phyloP scores from a whole-genome alignment of 1,140 invertebrate genomes.

The Dendrolimus kikuchii region DNA sequence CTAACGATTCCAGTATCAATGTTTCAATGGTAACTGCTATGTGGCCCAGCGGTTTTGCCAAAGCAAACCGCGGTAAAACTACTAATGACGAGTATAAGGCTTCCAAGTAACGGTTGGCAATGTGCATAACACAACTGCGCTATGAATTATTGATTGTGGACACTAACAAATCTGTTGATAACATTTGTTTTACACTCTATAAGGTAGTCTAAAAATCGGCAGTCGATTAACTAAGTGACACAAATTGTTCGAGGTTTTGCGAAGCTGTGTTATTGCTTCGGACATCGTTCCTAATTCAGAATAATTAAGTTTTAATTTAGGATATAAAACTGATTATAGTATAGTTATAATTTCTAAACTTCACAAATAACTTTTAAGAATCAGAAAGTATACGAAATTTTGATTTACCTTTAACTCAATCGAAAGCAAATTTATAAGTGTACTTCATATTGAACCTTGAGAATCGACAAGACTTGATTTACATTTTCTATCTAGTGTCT shows the following conservation, averaged over 20 bases:
- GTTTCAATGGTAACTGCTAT: slow-evolving; percentile 34
- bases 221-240: slow-evolving; percentile 21
- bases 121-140: slow-evolving; percentile 53
- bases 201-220: slow-evolving; percentile 40
- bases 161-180: slow-evolving; percentile 57
- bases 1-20: slow-evolving; percentile 19
- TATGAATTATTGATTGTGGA: slow-evolving; percentile 63
- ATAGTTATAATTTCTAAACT: too few species aligned
- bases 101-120: slow-evolving; percentile 61
- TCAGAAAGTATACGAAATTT: too few species aligned
- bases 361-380: too few species aligned
- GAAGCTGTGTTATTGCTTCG: too few species aligned
- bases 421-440: too few species aligned
- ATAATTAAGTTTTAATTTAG: too few species aligned
- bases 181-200: slow-evolving; percentile 55
- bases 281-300: too few species aligned
- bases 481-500: too few species aligned
- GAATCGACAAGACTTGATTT: too few species aligned
- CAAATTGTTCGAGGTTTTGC: neutral
- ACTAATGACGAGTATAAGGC: slow-evolving; percentile 63
- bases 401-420: too few species aligned
- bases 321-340: too few species aligned
- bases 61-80: slow-evolving; percentile 57
- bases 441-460: too few species aligned
- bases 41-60: slow-evolving; percentile 66